Base-by-base conservation (phyloP, 1,140 invertebrate species). In the Apis laboriosa region DNA sequence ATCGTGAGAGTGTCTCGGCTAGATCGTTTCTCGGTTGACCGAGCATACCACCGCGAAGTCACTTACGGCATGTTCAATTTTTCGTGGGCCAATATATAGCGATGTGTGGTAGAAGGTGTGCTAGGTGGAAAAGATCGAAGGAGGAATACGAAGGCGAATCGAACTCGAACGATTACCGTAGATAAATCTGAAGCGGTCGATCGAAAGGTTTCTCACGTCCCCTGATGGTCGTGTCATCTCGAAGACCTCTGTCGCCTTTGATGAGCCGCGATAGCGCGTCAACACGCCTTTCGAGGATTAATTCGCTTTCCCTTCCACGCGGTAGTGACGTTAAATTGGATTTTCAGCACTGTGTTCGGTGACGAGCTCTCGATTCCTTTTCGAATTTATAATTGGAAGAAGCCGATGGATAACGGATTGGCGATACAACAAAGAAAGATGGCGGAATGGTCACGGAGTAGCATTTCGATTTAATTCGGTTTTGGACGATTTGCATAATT, bases 1-100 rank as follows among this genome's bases (percentile, higher is more conserved):
- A 84, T 71, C 83, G 89, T 84, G 88, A 91, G 90, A 84, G 82
- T 73, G 77, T 80, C 58, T 24, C 21, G 72, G 60, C 71, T 56
- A 51, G 85, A 77, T 79, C 28, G 58, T 77, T 80, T 74, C 72
- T 73, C 81, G 86, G 85, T 84, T 80, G 85, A 86, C 76, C 81
- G 58, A 58, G 24, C 64, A 56, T 34, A 5, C 56, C 55, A n/a
- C 34, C 9, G 55, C 51, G 56, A 60, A 60, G 21, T 4, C 3
- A 21, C 34, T 34, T 60, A n/a, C 58, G 9, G 21, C 21, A 56
- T 82, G 1, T 13, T 24, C 21, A 9, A 70, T 21, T 70, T 70
- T 83, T 77, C 74, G 58, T 17, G 3, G 58, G 3, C 24, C 15
- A 0, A 70, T 9, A 4, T 49, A 34, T 43, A 43, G 5, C 0